Conservation (phyloP, 92 coral and sea anemone species). For the Ricordea florida region DNA sequence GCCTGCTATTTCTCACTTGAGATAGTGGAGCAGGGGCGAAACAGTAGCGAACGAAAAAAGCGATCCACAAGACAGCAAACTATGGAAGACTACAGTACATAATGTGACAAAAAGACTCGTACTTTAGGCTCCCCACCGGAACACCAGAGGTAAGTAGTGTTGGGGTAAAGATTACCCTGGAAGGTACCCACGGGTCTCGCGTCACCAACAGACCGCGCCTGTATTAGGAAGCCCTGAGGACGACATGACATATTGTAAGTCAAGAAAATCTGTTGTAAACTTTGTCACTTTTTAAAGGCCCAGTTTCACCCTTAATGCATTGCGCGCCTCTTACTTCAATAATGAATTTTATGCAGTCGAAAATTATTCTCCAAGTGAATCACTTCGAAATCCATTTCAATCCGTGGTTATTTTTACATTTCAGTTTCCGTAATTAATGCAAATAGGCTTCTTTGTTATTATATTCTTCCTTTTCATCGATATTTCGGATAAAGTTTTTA, state of each 20-base stretch:
- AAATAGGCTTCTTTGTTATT: too few species aligned
- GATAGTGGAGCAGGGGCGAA: not conserved
- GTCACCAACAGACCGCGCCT: slow-evolving; percentile 44
- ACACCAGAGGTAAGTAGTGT: slow-evolving; percentile 57
- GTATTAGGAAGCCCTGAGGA: slow-evolving; percentile 46
- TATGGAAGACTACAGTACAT: not conserved
- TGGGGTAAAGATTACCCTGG: slow-evolving; percentile 26
- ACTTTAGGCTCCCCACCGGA: slow-evolving; percentile 70
- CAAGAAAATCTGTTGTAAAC: not conserved
- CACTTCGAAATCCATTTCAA: too few species aligned
- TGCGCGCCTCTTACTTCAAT: too few species aligned
- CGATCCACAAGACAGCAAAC: not conserved
- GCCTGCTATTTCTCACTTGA: too few species aligned
- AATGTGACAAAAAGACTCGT: not conserved
- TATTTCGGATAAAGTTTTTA: too few species aligned
- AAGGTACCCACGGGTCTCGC: slow-evolving; percentile 58
- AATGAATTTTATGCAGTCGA: too few species aligned
- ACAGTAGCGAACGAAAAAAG: not conserved
- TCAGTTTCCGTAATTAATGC: too few species aligned
- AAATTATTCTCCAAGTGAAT: too few species aligned
- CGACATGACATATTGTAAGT: not conserved
- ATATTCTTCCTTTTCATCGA: too few species aligned
- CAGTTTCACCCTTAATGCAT: too few species aligned
- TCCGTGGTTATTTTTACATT: too few species aligned
- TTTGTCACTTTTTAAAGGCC: not conserved